Base-by-base conservation (phyloP, 2,797 vertebrate genomes). In the Rhinichthys osculus region DNA sequence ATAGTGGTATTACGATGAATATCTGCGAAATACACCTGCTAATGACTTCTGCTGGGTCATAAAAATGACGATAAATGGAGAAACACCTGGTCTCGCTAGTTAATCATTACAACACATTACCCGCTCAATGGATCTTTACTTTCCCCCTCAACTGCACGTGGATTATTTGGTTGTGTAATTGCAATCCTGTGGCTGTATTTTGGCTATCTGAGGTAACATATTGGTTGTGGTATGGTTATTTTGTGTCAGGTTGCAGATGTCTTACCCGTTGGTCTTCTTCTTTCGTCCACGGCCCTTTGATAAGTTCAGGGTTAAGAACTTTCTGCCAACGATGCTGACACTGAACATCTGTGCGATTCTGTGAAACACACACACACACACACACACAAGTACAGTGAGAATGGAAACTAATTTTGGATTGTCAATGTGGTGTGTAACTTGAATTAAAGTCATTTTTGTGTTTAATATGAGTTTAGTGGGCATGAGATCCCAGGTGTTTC, bases 261-360 rank as follows among this genome's bases (percentile, higher is more conserved):
- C 95, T 95, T 96, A 99, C 98, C 96, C 98, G 95, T 92, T 99
- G 98, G 94, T 99, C 98, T 91, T 99, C 98, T 93, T 99, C 98
- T 95, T 99, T 99, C 89, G 98, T 99, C 98, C 98, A 99, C 0
- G 98, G 98, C 47, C 98, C 98, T 94, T 99, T 99, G 92, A 99
- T 99, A 90, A 99, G 98, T 92, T 99, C 98, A 88, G 98, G 98
- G 92, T 99, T 99, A 80, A 99, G 94, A 66, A 99, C 98, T 90
- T 99, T 99, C 94, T 99, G 98, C 98, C 98, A 99, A 83, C 98
- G 95, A 92, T 99, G 98, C 90, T 99, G 98, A 90, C 98, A 99
- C 92, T 99, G 98, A 88, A 99, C 98, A 93, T 99, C 98, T 86
- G 98, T 98, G 81, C 98, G 97, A 90, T 98, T 99, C 98, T 99